Conservation (phyloP, 2,113 vertebrate genomes). For the Machaerirhynchus nigripectus region DNA sequence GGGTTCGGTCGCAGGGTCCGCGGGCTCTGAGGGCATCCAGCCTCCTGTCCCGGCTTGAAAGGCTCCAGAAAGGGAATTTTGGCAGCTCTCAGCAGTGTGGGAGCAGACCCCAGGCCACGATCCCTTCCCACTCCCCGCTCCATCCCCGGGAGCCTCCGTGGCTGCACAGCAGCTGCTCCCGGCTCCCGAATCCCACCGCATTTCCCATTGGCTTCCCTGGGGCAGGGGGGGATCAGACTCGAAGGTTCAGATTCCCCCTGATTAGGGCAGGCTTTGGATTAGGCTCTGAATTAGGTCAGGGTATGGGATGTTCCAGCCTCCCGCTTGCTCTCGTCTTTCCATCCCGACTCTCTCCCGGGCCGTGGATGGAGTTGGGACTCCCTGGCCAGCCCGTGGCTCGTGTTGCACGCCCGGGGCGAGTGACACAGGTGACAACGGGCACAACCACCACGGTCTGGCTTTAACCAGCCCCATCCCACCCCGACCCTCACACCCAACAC, state of each 20-base stretch:
- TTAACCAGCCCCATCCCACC: rapidly evolving
- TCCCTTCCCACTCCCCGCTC: background rate
- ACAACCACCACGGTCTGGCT: rapidly evolving
- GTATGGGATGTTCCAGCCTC: background rate
- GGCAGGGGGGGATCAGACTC: background rate
- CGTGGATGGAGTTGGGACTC: rapidly evolving
- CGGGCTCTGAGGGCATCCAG: background rate
- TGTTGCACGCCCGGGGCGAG: rapidly evolving
- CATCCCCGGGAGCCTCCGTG: rapidly evolving
- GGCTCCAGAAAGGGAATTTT: background rate
- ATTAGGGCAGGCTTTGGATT: slow-evolving; percentile 19
- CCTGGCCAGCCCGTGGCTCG: background rate
- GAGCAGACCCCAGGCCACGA: rapidly evolving
- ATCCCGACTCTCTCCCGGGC: background rate
- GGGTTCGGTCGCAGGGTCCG: background rate
- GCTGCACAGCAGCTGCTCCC: background rate
- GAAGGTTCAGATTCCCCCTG: background rate
- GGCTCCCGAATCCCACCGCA: rapidly evolving
- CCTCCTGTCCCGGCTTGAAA: background rate
- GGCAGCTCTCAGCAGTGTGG: rapidly evolving
- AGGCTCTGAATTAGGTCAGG: slow-evolving; percentile 40
- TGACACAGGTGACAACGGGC: rapidly evolving
- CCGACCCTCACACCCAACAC: rapidly evolving
- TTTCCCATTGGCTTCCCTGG: background rate
- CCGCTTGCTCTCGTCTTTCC: rapidly evolving